Percentiles rank a stretch among this genome's conserved stretches.
These are phyloP conservation scores for Temnothorax unifasciatus DNA, from an alignment of 2,888 invertebrate species.

Conservation along the genomic window DNA sequence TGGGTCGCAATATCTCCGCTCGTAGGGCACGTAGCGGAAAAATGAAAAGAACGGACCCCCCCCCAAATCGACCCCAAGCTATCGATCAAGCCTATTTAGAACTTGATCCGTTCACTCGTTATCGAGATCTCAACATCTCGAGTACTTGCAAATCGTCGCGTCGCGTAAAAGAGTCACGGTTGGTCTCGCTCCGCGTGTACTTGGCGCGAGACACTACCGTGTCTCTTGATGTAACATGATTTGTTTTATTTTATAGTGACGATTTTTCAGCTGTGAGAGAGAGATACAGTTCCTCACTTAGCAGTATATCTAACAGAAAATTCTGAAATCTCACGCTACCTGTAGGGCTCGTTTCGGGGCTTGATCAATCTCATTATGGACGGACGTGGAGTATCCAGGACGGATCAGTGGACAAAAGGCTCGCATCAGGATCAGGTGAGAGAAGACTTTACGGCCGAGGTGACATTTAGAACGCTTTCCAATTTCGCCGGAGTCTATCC, in stretches of 20 bases:
- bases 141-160: too few relatives aligned
- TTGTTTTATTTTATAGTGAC: too few relatives aligned
- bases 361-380: conserved; percentile 25
- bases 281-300: not conserved
- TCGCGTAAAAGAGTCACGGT: too few relatives aligned
- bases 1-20: too few relatives aligned
- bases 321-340: not conserved
- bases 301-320: not conserved
- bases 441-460: conserved; percentile 68
- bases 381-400: conserved; percentile 9
- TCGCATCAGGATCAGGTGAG: conserved; percentile 18
- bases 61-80: too few relatives aligned
- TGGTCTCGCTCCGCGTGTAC: too few relatives aligned
- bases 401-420: conserved; percentile 28
- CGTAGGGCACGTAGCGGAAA: too few relatives aligned
- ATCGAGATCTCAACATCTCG: too few relatives aligned
- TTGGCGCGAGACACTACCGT: too few relatives aligned
- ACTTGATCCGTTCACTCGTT: too few relatives aligned
- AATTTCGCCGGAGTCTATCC: conserved; percentile 64
- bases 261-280: not conserved
- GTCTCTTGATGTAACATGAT: not conserved
- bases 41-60: too few relatives aligned
- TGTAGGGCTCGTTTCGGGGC: not conserved
- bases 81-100: too few relatives aligned
- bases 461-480: conserved; percentile 76